Conservation (phyloP, 35 echinoderm and acorn worm genomes). For the Anneissia japonica region DNA sequence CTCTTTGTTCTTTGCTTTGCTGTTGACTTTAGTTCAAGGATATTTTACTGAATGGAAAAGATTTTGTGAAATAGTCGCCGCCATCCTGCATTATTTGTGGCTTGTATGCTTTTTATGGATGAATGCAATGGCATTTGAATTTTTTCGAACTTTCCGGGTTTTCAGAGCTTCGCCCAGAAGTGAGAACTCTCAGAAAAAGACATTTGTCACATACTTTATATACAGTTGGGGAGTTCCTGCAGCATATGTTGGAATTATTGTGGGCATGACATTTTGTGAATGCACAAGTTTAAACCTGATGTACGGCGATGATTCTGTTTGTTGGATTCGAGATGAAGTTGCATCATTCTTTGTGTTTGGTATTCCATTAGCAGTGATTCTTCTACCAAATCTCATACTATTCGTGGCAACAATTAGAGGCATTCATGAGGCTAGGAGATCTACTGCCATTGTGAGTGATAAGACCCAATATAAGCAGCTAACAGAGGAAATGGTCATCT, state of each 20-base stretch:
- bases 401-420: neutral
- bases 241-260: neutral
- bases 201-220: neutral
- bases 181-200: neutral
- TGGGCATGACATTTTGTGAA: neutral
- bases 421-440: neutral
- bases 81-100: neutral
- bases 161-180: neutral
- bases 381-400: neutral
- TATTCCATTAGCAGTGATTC: neutral
- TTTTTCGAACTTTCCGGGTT: neutral
- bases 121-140: constrained; percentile 7
- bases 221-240: constrained; percentile 3
- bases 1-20: neutral
- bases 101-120: constrained; percentile 3
- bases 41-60: neutral
- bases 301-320: neutral
- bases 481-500: neutral
- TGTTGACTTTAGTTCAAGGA: neutral
- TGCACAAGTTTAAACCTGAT: neutral
- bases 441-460: neutral
- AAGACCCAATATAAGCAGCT: neutral
- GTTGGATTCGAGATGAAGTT: neutral
- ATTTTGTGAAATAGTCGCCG: neutral
- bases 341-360: neutral